Percentiles rank a stretch among this genome's conserved stretches.
These are phyloP conservation scores for Sebastes matsubarae DNA, from an alignment of 2,797 vertebrate genomes.

Conservation along the genomic window DNA sequence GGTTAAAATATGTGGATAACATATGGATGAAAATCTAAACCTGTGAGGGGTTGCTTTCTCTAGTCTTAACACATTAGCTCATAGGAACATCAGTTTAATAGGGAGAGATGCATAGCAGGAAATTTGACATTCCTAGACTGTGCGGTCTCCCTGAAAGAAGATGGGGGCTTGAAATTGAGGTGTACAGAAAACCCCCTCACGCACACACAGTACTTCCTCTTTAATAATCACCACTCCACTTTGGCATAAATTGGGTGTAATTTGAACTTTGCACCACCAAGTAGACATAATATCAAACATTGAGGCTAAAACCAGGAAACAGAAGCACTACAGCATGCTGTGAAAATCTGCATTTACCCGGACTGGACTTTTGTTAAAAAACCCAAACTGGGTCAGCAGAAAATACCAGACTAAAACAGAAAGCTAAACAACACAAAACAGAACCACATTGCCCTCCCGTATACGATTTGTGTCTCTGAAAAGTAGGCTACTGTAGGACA, in stretches of 20 bases:
- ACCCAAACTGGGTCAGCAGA: conserved; percentile 2
- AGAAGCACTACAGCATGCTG: not conserved
- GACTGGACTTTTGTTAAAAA: not conserved
- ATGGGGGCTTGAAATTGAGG: conserved; percentile 9
- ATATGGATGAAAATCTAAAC: not conserved
- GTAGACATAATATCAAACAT: conserved; percentile 18
- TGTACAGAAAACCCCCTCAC: not conserved
- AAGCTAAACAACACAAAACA: not conserved
- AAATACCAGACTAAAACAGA: conserved; percentile 7
- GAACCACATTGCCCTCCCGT: not conserved
- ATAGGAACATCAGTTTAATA: not conserved
- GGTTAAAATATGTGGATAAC: not conserved
- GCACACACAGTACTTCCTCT: not conserved
- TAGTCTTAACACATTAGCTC: not conserved
- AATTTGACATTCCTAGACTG: conserved; percentile 5
- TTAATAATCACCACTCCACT: conserved; percentile 8
- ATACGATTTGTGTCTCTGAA: not conserved
- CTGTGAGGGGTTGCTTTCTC: not conserved
- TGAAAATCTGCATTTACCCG: not conserved
- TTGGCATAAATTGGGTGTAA: not conserved
- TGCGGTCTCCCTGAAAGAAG: not conserved
- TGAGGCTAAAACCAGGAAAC: conserved; percentile 1
- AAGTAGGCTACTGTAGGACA: not conserved
- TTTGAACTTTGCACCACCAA: conserved; percentile 1
- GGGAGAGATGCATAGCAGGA: not conserved